These are phyloP conservation scores for Tympanoctomys barrerae DNA, from an alignment of 2,797 vertebrate genomes.

Conservation along the genomic window DNA sequence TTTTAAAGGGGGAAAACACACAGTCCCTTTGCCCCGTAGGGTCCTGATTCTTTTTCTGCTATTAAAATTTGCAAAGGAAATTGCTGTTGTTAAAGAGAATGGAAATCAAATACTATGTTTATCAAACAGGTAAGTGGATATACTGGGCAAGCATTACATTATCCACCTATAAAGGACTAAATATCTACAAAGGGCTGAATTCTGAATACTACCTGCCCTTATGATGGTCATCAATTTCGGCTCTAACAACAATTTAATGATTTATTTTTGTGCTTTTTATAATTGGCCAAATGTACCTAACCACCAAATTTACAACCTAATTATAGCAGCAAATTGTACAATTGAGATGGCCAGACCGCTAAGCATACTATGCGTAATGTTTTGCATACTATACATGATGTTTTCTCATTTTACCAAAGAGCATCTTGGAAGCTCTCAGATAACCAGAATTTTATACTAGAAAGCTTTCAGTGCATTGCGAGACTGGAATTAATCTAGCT, in stretches of 20 bases:
- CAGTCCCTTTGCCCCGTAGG: conserved; percentile 17
- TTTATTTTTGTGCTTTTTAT: conserved; percentile 44
- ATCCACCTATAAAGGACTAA: conserved; percentile 45
- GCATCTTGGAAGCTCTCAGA: conserved; percentile 41
- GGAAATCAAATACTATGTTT: conserved; percentile 60
- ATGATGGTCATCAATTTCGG: conserved; percentile 47
- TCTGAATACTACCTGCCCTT: conserved; percentile 54
- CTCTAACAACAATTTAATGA: conserved; percentile 52
- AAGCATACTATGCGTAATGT: conserved; percentile 44
- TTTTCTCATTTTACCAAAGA: conserved; percentile 54
- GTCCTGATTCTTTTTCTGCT: conserved; percentile 61
- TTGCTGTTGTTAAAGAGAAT: not conserved
- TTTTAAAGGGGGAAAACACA: conserved; percentile 64
- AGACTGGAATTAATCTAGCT: conserved; percentile 23
- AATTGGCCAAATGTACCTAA: conserved; percentile 1
- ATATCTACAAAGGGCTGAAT: conserved; percentile 52
- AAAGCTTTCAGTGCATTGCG: conserved; percentile 37
- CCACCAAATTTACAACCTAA: conserved; percentile 60
- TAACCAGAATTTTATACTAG: conserved; percentile 12
- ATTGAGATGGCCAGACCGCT: conserved; percentile 17
- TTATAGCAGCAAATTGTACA: conserved; percentile 56
- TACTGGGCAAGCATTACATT: not conserved
- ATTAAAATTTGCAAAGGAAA: conserved; percentile 65
- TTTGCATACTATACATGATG: conserved; percentile 38
- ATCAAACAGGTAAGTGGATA: conserved; percentile 55